Evolutionary conservation across 2,797 vertebrate species (phyloP).

Genomic region (Urophycis tenuis): DNA sequence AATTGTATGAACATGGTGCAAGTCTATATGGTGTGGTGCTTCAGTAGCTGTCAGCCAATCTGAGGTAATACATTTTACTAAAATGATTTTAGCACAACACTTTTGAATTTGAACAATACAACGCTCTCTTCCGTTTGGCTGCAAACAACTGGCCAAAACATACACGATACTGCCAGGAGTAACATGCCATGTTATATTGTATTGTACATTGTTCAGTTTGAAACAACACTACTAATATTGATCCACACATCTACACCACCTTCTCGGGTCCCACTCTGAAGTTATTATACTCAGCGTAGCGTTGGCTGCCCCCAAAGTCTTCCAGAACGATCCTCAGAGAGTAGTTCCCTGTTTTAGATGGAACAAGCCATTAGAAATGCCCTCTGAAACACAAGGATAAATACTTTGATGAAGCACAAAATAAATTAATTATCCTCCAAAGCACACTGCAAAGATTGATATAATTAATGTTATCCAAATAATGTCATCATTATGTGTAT

Average conservation of each 20-base stretch:
- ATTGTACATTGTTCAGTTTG: not conserved
- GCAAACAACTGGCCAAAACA: not conserved
- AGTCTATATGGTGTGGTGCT: too few species aligned
- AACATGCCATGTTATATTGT: not conserved
- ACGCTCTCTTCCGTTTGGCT: not conserved
- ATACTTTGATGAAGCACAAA: not conserved
- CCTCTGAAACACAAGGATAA: not conserved
- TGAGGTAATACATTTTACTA: not conserved
- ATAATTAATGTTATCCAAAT: not conserved
- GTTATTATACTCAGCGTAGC: conserved; percentile 79
- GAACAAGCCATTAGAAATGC: not conserved
- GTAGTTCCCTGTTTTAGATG: conserved; percentile 75
- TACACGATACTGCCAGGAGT: not conserved
- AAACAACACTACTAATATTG: not conserved
- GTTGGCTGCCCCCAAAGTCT: conserved; percentile 80
- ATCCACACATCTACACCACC: conserved; percentile 60
- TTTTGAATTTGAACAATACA: not conserved
- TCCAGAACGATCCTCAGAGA: conserved; percentile 80
- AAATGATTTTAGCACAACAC: not conserved
- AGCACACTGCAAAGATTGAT: not conserved
- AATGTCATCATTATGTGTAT: not conserved
- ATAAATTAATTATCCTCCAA: not conserved
- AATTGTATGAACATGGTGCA: too few species aligned
- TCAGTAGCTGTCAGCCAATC: too few species aligned
- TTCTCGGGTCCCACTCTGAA: conserved; percentile 79